phyloP scores from a whole-genome alignment of 2,888 invertebrate species.

The Andrena dorsata region DNA sequence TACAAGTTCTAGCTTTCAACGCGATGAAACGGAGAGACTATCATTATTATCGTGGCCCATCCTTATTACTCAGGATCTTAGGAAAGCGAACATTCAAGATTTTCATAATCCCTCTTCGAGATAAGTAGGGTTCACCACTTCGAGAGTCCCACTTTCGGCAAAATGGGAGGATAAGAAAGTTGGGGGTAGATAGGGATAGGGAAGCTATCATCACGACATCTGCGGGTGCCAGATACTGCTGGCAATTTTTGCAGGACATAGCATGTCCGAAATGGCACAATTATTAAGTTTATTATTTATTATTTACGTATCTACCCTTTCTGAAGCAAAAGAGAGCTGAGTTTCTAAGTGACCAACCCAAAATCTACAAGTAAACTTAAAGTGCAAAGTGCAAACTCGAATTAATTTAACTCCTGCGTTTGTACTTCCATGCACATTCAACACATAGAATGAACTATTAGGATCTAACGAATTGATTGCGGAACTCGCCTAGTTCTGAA shows the following conservation, averaged over 20 bases:
- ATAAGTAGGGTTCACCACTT: conserved; percentile 36
- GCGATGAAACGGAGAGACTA: conserved; percentile 37
- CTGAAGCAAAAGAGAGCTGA: neutral
- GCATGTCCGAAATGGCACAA: neutral
- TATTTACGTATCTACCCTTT: neutral
- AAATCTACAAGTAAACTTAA: neutral
- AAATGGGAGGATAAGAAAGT: conserved; percentile 39
- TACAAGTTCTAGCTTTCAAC: conserved; percentile 43
- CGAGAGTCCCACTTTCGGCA: conserved; percentile 35
- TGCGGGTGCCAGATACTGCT: conserved; percentile 20
- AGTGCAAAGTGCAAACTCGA: too few species aligned
- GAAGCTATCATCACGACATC: conserved; percentile 22
- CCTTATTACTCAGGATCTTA: conserved; percentile 29
- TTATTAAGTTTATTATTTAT: conserved; percentile 1
- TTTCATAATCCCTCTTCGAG: conserved; percentile 46
- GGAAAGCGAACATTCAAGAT: conserved; percentile 55
- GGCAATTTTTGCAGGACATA: neutral
- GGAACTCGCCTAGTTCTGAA: too few species aligned
- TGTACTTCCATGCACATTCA: too few species aligned
- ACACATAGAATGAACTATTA: too few species aligned
- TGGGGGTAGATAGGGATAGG: conserved; percentile 8
- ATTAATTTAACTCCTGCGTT: too few species aligned
- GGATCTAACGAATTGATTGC: too few species aligned
- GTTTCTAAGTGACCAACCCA: too few species aligned
- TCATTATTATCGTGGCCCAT: conserved; percentile 10